Conservation (phyloP, 2,888 invertebrate species). For the Chalcosyrphus nemorum region DNA sequence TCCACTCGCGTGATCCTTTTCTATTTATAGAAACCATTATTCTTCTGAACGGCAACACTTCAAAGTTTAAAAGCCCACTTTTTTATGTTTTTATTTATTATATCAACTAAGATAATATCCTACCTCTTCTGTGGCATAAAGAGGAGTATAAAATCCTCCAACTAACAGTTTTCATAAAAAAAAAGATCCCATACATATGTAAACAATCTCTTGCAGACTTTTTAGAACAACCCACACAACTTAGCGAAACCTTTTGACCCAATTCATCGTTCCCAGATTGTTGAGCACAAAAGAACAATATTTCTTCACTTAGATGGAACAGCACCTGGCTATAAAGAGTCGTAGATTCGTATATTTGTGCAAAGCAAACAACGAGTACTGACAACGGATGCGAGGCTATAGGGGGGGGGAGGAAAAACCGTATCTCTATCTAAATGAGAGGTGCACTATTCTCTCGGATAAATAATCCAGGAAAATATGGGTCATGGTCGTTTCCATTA, state of each 20-base stretch:
- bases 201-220: background rate
- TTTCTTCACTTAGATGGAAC: background rate
- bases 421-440: background rate
- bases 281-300: constrained; percentile 1
- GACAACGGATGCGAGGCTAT: background rate
- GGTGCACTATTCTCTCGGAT: background rate
- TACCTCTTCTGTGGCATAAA: no score
- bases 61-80: no score
- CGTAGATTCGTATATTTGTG: background rate
- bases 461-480: background rate
- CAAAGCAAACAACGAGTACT: background rate
- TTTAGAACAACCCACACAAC: background rate
- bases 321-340: background rate
- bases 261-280: constrained; percentile 1
- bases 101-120: no score
- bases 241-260: background rate
- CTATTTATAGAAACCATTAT: no score
- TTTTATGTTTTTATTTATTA: no score
- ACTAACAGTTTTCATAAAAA: background rate
- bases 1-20: no score
- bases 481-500: constrained; percentile 13
- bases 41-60: no score
- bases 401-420: background rate
- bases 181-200: background rate
- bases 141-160: no score